Percentiles rank a stretch among this genome's conserved stretches.
phyloP scores from a whole-genome alignment of 35 echinoderm and acorn worm species.

The Lytechinus variegatus region DNA sequence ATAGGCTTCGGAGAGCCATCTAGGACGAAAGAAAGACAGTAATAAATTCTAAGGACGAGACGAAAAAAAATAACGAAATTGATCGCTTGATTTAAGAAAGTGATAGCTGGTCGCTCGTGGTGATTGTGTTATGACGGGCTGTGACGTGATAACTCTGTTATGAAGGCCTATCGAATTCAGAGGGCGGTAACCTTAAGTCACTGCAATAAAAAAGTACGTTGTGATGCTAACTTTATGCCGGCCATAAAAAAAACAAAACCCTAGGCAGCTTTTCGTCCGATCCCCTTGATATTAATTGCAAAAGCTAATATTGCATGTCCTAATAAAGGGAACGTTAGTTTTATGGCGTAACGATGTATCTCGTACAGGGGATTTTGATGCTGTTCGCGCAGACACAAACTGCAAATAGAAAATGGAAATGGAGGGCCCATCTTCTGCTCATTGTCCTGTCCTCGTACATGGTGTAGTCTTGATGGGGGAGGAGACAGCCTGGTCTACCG shows the following conservation, averaged over 20 bases:
- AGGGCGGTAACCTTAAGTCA: background rate
- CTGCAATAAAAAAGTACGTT: background rate
- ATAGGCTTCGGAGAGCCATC: background rate
- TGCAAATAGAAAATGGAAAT: too few relatives aligned
- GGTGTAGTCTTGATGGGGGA: too few relatives aligned
- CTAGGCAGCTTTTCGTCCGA: background rate
- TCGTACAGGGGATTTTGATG: too few relatives aligned
- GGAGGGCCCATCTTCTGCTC: too few relatives aligned
- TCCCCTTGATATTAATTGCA: background rate
- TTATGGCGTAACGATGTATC: too few relatives aligned
- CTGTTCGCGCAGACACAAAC: too few relatives aligned
- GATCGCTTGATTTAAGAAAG: background rate
- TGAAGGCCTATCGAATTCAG: background rate
- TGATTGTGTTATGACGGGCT: background rate
- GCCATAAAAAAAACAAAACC: background rate
- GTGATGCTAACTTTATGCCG: background rate
- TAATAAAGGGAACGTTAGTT: background rate
- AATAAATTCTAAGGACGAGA: background rate
- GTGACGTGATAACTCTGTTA: background rate
- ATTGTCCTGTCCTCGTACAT: too few relatives aligned
- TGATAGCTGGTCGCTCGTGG: background rate
- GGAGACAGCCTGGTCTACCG: background rate
- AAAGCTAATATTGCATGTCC: background rate
- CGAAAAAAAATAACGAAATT: background rate
- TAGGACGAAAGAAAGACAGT: background rate